Evolutionary conservation across 2,888 invertebrate genomes (phyloP).

Genomic region (Erynnis tages): DNA sequence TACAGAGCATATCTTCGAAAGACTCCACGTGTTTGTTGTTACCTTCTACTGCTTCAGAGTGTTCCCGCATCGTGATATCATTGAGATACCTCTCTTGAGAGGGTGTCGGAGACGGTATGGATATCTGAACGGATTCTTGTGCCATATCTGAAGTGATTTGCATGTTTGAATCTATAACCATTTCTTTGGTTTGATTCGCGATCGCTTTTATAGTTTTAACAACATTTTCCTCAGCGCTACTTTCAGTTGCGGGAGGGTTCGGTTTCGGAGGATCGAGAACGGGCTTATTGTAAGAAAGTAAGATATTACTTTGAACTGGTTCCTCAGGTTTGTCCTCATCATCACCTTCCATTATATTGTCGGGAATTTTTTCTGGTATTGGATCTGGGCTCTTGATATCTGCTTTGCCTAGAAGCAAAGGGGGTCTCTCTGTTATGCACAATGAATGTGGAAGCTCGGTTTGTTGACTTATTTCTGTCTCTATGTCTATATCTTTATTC

Average conservation of each 20-base stretch:
- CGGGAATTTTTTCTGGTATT: conserved; percentile 76
- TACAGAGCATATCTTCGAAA: conserved; percentile 86
- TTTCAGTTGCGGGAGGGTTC: conserved; percentile 42
- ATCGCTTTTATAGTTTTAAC: conserved; percentile 80
- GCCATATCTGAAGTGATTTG: conserved; percentile 80
- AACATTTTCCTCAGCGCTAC: conserved; percentile 60
- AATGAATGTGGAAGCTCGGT: conserved; percentile 72
- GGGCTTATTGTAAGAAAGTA: conserved; percentile 60
- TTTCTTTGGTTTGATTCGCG: conserved; percentile 79
- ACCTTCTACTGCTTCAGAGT: conserved; percentile 77
- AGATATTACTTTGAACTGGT: conserved; percentile 52
- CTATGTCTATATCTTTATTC: conserved; percentile 71
- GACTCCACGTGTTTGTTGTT: conserved; percentile 82
- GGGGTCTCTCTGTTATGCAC: conserved; percentile 64
- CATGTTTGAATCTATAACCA: conserved; percentile 80
- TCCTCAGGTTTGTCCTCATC: conserved; percentile 75
- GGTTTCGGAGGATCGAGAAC: conserved; percentile 48
- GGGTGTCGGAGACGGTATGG: conserved; percentile 84
- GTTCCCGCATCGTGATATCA: conserved; percentile 83
- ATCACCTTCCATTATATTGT: conserved; percentile 74
- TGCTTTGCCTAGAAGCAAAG: conserved; percentile 67
- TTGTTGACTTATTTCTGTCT: conserved; percentile 75
- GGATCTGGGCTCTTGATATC: conserved; percentile 77
- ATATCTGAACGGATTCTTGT: conserved; percentile 84
- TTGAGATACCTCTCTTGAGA: conserved; percentile 84